Evolutionary conservation across 2,797 vertebrate species (phyloP).

Genomic region (Sebastes reedi): DNA sequence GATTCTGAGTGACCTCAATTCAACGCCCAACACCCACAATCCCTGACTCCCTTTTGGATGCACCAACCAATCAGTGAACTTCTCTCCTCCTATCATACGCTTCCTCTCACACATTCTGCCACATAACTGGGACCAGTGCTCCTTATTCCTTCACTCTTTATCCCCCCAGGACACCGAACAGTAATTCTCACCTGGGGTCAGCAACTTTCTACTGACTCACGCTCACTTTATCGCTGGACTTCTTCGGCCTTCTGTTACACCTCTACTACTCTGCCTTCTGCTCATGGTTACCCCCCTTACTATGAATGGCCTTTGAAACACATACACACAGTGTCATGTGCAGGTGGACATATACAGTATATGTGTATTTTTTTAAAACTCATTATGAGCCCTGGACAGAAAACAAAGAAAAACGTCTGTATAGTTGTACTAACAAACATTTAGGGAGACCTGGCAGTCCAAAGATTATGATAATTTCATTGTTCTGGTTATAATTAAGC

Average conservation of each 20-base stretch:
- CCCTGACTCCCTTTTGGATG: conserved; percentile 29
- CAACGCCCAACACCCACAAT: background rate
- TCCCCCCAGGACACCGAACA: conserved; percentile 22
- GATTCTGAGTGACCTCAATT: conserved; percentile 44
- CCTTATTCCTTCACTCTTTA: conserved; percentile 23
- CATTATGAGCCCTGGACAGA: conserved; percentile 59
- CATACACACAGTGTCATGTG: conserved; percentile 58
- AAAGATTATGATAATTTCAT: conserved; percentile 68
- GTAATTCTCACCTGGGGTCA: conserved; percentile 29
- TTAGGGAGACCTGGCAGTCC: conserved; percentile 62
- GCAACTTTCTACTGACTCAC: conserved; percentile 38
- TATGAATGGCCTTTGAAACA: conserved; percentile 67
- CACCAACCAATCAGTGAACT: conserved; percentile 54
- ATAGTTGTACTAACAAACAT: conserved; percentile 55
- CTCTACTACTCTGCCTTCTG: conserved; percentile 51
- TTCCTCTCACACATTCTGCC: conserved; percentile 25
- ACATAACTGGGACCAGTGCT: conserved; percentile 52
- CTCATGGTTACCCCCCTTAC: conserved; percentile 33
- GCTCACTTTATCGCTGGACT: conserved; percentile 49
- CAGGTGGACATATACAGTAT: conserved; percentile 60
- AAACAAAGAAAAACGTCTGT: conserved; percentile 18
- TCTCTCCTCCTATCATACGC: conserved; percentile 7
- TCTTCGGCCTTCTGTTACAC: conserved; percentile 27
- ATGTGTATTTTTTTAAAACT: background rate
- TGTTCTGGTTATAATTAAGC: conserved; percentile 39